A percentile compares a stretch with the other conserved stretches of the same genome.
These are phyloP conservation scores for Gavialis gangeticus DNA, from an alignment of 2,113 vertebrate species.

Conservation along the genomic window DNA sequence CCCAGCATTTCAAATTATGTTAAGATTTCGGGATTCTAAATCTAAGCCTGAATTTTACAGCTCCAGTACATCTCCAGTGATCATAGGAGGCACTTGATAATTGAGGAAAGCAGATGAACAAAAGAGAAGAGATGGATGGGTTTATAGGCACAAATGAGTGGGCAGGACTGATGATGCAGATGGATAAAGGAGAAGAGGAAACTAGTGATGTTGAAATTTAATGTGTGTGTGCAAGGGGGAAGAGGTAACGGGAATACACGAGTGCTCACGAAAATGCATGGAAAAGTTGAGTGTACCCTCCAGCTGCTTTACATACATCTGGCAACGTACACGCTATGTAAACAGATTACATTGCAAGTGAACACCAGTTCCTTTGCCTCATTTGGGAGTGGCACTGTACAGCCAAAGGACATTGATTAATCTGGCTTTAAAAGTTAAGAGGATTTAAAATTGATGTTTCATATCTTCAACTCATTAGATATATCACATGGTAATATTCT, in stretches of 20 bases:
- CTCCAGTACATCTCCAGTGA: neutral
- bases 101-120: neutral
- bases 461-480: neutral
- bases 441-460: neutral
- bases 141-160: neutral
- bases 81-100: neutral
- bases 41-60: rapidly evolving
- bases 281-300: neutral
- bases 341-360: neutral
- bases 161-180: neutral
- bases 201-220: neutral
- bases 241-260: neutral
- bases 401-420: neutral
- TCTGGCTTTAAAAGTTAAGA: neutral
- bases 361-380: neutral
- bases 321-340: neutral
- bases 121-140: neutral
- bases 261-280: too few relatives aligned
- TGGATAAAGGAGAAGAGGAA: neutral
- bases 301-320: neutral
- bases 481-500: neutral
- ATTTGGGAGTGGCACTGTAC: neutral
- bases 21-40: neutral
- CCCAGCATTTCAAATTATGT: neutral
- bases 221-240: neutral